Conservation (phyloP, 2,888 invertebrate species). For the Philereme transversata region DNA sequence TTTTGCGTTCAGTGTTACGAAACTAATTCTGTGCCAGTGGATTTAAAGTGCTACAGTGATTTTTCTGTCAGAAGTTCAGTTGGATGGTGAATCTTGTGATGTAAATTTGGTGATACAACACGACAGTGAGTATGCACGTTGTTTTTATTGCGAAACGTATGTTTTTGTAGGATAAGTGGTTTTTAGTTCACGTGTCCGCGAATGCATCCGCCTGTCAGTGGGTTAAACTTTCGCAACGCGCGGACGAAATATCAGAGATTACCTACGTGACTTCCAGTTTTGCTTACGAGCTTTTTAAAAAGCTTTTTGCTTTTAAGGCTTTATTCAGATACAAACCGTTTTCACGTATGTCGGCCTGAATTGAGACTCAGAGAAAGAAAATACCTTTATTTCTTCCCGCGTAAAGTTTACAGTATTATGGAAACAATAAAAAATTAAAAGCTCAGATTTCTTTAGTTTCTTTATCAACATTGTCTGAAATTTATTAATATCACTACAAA, state of each 20-base stretch:
- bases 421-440: too few species aligned
- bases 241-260: constrained; percentile 19
- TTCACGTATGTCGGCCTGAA: too few species aligned
- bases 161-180: constrained; percentile 30
- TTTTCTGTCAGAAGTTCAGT: constrained; percentile 41
- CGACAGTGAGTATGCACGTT: constrained; percentile 31
- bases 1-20: constrained; percentile 47
- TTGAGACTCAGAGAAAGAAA: too few species aligned
- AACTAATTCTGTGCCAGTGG: constrained; percentile 62
- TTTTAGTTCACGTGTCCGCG: constrained; percentile 35
- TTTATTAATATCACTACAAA: too few species aligned
- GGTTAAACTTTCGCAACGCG: constrained; percentile 40
- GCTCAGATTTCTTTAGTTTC: too few species aligned
- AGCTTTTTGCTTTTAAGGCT: too few species aligned
- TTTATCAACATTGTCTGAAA: too few species aligned
- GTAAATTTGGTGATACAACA: constrained; percentile 26
- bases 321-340: too few species aligned
- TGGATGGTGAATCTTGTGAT: constrained; percentile 46
- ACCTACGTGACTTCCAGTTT: constrained; percentile 9
- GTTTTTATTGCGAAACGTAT: constrained; percentile 33
- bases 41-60: constrained; percentile 38
- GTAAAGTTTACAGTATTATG: too few species aligned
- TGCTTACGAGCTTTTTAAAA: constrained; percentile 1
- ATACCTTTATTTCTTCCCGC: too few species aligned
- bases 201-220: constrained; percentile 35